phyloP scores from a whole-genome alignment of 2,797 vertebrate species.

The Myotis vivesi region DNA sequence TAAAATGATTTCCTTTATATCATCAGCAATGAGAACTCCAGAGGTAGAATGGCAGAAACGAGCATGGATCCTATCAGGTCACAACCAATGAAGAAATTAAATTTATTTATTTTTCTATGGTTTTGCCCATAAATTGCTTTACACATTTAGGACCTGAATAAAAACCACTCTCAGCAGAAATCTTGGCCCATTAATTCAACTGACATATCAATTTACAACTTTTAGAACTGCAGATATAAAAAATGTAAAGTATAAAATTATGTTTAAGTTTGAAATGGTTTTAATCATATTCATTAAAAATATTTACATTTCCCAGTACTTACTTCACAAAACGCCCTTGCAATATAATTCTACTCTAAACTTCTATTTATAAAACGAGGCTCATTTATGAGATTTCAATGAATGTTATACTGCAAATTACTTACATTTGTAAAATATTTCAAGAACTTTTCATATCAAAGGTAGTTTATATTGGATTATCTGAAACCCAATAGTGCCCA shows the following conservation, averaged over 20 bases:
- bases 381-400: constrained; percentile 77
- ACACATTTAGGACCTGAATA: constrained; percentile 72
- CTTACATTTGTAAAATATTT: constrained; percentile 77
- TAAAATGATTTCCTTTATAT: constrained; percentile 68
- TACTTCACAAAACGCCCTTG: constrained; percentile 73
- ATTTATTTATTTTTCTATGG: constrained; percentile 71
- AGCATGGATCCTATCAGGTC: constrained; percentile 68
- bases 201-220: constrained; percentile 72
- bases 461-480: constrained; percentile 78
- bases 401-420: constrained; percentile 40
- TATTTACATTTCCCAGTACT: constrained; percentile 75
- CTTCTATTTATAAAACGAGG: constrained; percentile 77
- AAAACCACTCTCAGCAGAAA: constrained; percentile 69
- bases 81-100: constrained; percentile 68
- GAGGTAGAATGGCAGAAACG: constrained; percentile 62
- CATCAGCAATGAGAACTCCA: constrained; percentile 71
- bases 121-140: constrained; percentile 71
- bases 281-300: constrained; percentile 79
- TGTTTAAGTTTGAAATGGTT: constrained; percentile 78
- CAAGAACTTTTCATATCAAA: constrained; percentile 77
- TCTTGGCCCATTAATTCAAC: constrained; percentile 70
- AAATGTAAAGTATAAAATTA: constrained; percentile 79
- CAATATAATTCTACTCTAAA: constrained; percentile 79
- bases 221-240: constrained; percentile 76
- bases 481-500: constrained; percentile 74